phyloP scores from a whole-genome alignment of 2,113 vertebrate genomes.

The Corydoras maculifer region DNA sequence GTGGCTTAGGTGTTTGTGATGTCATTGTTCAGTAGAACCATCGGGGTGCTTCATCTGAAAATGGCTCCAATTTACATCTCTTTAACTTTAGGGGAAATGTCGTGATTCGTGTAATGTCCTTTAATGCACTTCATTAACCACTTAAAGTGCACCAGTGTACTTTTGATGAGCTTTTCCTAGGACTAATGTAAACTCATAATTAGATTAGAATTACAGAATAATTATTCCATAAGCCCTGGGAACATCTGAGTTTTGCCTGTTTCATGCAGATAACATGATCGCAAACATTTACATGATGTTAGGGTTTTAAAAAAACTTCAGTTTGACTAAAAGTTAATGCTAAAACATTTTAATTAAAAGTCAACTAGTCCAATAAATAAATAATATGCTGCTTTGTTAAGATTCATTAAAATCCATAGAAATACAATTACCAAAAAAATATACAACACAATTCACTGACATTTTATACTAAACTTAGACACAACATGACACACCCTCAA shows the following conservation, averaged over 20 bases:
- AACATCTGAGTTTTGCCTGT: slow-evolving; percentile 53
- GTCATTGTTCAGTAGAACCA: background rate
- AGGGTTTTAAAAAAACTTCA: background rate
- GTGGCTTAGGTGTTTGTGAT: background rate
- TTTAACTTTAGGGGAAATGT: slow-evolving; percentile 67
- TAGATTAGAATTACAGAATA: slow-evolving; percentile 72
- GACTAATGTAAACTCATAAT: slow-evolving; percentile 75
- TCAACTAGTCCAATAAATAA: too few species aligned
- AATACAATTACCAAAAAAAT: too few species aligned
- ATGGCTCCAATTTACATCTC: slow-evolving; percentile 64
- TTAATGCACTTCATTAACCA: slow-evolving; percentile 73
- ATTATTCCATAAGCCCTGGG: slow-evolving; percentile 67
- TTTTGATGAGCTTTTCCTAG: slow-evolving; percentile 73
- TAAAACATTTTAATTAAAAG: too few species aligned
- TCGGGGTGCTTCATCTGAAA: slow-evolving; percentile 53
- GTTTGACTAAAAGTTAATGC: background rate
- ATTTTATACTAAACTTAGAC: too few species aligned
- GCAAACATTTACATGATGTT: background rate
- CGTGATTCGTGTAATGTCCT: slow-evolving; percentile 68
- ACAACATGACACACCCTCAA: too few species aligned
- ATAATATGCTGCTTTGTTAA: too few species aligned
- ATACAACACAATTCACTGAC: too few species aligned
- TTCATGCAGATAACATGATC: slow-evolving; percentile 48
- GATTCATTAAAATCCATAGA: too few species aligned
- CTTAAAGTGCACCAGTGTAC: slow-evolving; percentile 51